phyloP scores from a whole-genome alignment of 2,113 vertebrate genomes.

The Prolemur simus region DNA sequence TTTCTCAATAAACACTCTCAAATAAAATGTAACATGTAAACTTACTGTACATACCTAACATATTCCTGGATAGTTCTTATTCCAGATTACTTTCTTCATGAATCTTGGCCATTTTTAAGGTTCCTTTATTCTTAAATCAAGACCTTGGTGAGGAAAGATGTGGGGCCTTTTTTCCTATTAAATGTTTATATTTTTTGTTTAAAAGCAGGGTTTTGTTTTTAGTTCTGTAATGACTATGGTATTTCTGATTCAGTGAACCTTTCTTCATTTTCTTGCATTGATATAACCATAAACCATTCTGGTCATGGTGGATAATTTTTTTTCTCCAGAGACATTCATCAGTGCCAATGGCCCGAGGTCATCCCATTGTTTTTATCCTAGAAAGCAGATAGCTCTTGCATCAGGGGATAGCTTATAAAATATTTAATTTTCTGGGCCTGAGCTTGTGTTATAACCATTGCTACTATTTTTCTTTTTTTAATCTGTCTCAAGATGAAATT shows the following conservation, averaged over 20 bases:
- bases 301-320: background rate
- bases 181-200: background rate
- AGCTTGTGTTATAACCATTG: background rate
- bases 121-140: background rate
- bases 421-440: background rate
- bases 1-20: background rate
- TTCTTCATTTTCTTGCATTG: background rate
- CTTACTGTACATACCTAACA: background rate
- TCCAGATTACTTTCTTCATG: background rate
- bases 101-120: background rate
- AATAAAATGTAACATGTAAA: background rate
- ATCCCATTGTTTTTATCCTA: background rate
- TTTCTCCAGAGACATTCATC: background rate
- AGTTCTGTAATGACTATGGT: background rate
- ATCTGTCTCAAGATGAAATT: background rate
- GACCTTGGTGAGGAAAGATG: background rate
- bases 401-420: background rate
- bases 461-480: background rate
- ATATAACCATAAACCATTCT: background rate
- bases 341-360: background rate
- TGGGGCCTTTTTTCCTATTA: background rate
- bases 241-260: background rate
- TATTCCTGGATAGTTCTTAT: background rate
- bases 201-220: background rate
- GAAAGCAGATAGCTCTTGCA: background rate